These are phyloP conservation scores for Meta bourneti DNA, from an alignment of 2,888 invertebrate genomes.

Conservation along the genomic window DNA sequence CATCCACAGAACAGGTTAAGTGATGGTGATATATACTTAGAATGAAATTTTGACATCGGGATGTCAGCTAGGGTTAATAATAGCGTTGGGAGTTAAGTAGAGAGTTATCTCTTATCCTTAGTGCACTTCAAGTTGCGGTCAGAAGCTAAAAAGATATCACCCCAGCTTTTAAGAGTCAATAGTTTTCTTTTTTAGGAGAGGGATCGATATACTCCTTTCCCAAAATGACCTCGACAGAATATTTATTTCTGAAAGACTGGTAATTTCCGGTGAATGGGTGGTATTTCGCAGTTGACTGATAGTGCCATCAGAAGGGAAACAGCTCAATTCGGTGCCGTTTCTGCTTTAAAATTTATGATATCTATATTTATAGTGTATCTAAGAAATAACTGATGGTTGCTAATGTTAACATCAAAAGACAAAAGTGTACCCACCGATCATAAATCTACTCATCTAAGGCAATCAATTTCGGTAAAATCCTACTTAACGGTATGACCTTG, in stretches of 20 bases:
- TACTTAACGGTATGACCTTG: no score
- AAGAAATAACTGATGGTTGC: not conserved
- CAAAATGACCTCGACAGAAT: conserved; percentile 13
- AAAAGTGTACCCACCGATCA: not conserved
- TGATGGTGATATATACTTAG: no score
- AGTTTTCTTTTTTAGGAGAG: not conserved
- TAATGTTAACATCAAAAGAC: not conserved
- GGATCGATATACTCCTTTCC: not conserved
- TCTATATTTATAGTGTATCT: not conserved
- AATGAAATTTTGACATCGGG: no score
- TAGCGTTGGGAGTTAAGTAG: no score
- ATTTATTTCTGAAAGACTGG: not conserved
- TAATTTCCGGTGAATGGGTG: conserved; percentile 19
- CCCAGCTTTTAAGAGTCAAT: not conserved
- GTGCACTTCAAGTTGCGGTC: not conserved
- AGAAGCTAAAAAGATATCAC: not conserved
- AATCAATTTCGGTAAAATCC: no score
- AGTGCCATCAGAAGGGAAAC: not conserved
- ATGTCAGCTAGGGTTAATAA: no score
- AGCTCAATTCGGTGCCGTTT: not conserved
- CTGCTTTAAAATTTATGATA: not conserved
- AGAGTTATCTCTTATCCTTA: not conserved
- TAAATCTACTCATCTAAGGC: not conserved
- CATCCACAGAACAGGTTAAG: no score
- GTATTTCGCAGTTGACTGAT: conserved; percentile 7